Evolutionary conservation across 2,797 vertebrate genomes (phyloP), one percentile per base, ranked within the genome.

Genomic region (Molothrus ater): DNA sequence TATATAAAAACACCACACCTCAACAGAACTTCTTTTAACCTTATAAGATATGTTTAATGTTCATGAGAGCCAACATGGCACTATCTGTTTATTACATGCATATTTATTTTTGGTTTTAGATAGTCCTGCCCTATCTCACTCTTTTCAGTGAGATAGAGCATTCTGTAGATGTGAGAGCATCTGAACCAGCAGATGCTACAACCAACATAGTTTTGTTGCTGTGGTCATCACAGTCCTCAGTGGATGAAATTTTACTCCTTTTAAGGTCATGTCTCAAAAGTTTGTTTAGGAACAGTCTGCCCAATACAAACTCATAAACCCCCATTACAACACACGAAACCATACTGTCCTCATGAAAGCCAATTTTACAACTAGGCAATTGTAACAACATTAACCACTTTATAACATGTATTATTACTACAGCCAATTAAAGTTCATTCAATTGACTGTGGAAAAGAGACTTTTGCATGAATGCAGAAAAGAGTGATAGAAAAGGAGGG

Each of bases 121-220:
- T 31, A 31, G 54, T 36, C n/a, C 57, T 5, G 9, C n/a, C 26
- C n/a, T 21, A 5, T 36, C n/a, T 47, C 19, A 34, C 7, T 17
- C 15, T 47, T 59, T 59, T 59, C 5, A 2, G 20, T 1, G 1
- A 42, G 17, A 17, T 17, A 42, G 42, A 42, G 42, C 42, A 42
- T 42, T 42, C 42, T 17, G 42, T 17, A 17, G 42, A 42, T 17
- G 42, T 42, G 17, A 42, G 16, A 42, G 17, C 42, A 42, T 42
- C 42, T 42, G 42, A 42, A 42, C 42, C 42, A 42, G 42, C 42
- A 17, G 42, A 42, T 42, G 17, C 42, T 42, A 42, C 42, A 42
- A 42, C 42, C 1, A 2, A 31, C 3, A 2, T 36, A 73, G 11
- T 59, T 59, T 59, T 1, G 3, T 73, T 3, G 1, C 26, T 36